Evolutionary conservation across 2,797 vertebrate genomes (phyloP).

Genomic region (Coregonus ussuriensis): DNA sequence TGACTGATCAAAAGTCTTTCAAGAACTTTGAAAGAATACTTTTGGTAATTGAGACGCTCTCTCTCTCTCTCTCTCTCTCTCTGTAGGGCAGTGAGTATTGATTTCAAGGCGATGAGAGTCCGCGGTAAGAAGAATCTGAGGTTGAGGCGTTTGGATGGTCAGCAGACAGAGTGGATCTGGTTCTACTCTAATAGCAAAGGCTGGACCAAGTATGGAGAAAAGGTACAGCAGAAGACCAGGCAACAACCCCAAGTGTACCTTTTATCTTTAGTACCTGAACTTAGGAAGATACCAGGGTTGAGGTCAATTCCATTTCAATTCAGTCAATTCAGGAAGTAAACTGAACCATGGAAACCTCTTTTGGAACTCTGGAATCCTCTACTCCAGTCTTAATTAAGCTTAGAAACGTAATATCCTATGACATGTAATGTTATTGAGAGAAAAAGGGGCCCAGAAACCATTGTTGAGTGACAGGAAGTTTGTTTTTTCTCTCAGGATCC

Average conservation of each 20-base stretch:
- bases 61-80: constrained; percentile 7
- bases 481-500: constrained; percentile 43
- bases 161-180: constrained; percentile 65
- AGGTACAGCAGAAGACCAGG: constrained; percentile 46
- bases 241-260: neutral
- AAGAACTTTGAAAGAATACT: no score
- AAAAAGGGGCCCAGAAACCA: no score
- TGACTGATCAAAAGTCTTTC: neutral
- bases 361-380: no score
- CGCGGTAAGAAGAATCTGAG: constrained; percentile 58
- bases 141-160: constrained; percentile 69
- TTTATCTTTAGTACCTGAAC: neutral
- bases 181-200: constrained; percentile 49
- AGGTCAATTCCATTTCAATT: no score
- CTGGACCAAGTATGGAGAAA: constrained; percentile 65
- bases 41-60: neutral
- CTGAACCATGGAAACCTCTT: no score
- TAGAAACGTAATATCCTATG: no score
- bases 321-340: no score
- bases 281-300: neutral
- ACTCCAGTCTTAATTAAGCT: no score
- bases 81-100: constrained; percentile 62
- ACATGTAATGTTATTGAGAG: no score
- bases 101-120: constrained; percentile 67
- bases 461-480: neutral